Percentiles rank a stretch among this genome's conserved stretches.
Conservation (phyloP, 2,888 invertebrate genomes). For the Petrolisthes manimaculis region DNA sequence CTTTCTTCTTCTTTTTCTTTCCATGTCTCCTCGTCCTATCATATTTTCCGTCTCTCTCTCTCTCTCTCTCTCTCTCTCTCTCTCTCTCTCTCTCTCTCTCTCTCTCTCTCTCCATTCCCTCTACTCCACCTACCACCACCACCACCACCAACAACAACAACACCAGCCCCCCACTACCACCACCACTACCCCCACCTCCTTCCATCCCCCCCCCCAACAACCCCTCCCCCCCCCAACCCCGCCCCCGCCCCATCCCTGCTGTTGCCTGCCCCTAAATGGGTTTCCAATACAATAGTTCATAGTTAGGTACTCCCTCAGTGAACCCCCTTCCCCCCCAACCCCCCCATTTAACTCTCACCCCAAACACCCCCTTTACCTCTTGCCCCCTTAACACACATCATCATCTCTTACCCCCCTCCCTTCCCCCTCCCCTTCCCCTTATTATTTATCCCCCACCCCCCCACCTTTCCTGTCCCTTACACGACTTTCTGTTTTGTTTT, state of each 20-base stretch:
- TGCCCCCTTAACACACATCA: neutral
- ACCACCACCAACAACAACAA: no score
- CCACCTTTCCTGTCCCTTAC: no score
- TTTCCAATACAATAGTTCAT: constrained; percentile 26
- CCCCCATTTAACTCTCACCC: neutral
- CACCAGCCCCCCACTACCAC: no score
- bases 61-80: neutral
- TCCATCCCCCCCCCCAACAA: neutral
- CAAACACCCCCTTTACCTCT: neutral
- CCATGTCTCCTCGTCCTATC: neutral
- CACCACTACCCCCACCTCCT: no score
- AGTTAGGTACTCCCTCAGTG: neutral
- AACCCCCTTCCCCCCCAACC: neutral
- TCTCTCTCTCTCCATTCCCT: neutral
- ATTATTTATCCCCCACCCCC: neutral
- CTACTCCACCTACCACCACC: neutral
- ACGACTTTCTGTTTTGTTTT: no score
- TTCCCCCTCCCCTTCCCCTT: neutral
- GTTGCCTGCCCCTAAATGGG: neutral
- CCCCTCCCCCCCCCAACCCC: neutral
- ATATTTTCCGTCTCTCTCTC: neutral
- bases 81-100: neutral
- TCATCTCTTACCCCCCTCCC: neutral
- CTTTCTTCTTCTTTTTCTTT: neutral
- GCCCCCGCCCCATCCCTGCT: neutral